These are phyloP conservation scores for Scaptodrosophila latifasciaeformis DNA, from an alignment of 2,888 invertebrate species.

Conservation along the genomic window DNA sequence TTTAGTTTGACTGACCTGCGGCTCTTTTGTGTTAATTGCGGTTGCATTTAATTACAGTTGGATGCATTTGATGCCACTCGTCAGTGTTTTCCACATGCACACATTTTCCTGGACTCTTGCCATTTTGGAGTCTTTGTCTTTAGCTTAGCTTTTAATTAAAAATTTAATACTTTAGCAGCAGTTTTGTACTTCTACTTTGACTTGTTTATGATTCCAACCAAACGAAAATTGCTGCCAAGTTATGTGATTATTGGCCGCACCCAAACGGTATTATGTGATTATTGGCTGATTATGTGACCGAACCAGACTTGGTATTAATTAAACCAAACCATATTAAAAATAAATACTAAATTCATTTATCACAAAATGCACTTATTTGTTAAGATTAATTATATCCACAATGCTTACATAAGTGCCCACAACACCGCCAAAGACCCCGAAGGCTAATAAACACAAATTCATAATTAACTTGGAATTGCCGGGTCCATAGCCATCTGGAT, in stretches of 20 bases:
- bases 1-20: conserved; percentile 42
- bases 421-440: conserved; percentile 85
- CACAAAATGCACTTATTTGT: conserved; percentile 9
- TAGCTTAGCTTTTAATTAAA: conserved; percentile 58
- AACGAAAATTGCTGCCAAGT: background rate
- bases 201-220: background rate
- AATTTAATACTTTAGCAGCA: conserved; percentile 42
- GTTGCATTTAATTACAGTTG: conserved; percentile 67
- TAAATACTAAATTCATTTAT: conserved; percentile 8
- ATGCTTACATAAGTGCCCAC: conserved; percentile 79
- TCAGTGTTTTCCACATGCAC: background rate
- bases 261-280: background rate
- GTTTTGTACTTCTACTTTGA: background rate
- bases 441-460: conserved; percentile 81
- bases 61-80: conserved; percentile 49
- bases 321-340: background rate
- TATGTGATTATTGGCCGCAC: background rate
- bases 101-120: background rate
- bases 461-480: conserved; percentile 84
- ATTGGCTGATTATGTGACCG: conserved; percentile 18
- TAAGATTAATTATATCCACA: conserved; percentile 59
- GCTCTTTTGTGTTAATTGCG: conserved; percentile 68
- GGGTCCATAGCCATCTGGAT: conserved; percentile 81
- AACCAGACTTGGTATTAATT: too few species aligned
- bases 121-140: background rate